Percentiles rank a stretch among this genome's conserved stretches.
Conservation (phyloP, 2,797 vertebrate species). For the Peromyscus attwateri region DNA sequence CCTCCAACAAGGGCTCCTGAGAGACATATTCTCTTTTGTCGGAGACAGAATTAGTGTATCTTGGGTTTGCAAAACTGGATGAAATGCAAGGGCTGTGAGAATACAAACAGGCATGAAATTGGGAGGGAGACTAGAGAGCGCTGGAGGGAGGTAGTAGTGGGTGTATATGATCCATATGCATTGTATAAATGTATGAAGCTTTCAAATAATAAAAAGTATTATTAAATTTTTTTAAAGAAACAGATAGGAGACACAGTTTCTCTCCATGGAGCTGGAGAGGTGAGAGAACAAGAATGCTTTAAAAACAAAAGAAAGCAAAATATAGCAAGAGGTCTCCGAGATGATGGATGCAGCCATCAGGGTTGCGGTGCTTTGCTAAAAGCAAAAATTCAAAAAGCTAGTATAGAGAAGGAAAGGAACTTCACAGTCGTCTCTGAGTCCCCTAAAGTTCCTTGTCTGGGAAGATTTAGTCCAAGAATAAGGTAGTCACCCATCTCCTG, state of each 20-base stretch:
- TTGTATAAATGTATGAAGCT: neutral
- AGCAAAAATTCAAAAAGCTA: neutral
- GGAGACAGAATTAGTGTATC: neutral
- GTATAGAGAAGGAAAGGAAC: conserved; percentile 36
- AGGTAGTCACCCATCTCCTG: conserved; percentile 58
- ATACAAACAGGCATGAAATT: neutral
- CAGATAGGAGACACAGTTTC: neutral
- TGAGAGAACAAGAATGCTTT: neutral
- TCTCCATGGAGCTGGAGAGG: conserved; percentile 7
- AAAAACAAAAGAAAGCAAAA: conserved; percentile 3
- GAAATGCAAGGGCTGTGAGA: neutral
- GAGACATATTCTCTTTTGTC: neutral
- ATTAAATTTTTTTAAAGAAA: neutral
- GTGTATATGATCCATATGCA: neutral
- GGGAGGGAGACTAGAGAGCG: neutral
- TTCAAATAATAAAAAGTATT: neutral
- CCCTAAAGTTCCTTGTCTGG: conserved; percentile 64
- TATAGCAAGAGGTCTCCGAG: neutral
- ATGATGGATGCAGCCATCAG: neutral
- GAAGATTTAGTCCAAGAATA: conserved; percentile 79
- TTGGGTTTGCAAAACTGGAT: neutral
- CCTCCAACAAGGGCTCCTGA: neutral
- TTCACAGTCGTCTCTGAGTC: neutral
- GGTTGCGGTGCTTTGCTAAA: neutral
- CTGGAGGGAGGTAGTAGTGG: neutral